Evolutionary conservation across 1,140 invertebrate genomes (phyloP).

Genomic region (Drosophila kikkawai): DNA sequence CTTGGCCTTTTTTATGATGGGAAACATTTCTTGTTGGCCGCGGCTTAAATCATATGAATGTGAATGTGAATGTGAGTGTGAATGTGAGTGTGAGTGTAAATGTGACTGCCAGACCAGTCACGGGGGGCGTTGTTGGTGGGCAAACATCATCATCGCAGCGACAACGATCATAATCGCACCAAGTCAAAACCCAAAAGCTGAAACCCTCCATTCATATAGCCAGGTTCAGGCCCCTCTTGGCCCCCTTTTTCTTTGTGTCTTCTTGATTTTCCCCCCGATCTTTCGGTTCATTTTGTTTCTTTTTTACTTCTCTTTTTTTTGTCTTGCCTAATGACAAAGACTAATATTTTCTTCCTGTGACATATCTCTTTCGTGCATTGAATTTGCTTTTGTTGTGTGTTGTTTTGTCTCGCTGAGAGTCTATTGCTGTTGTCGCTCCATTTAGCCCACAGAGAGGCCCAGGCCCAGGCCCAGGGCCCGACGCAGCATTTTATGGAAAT

Average conservation of each 20-base stretch:
- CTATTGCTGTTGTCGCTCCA: constrained; percentile 60
- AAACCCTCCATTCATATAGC: constrained; percentile 39
- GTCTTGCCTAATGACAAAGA: constrained; percentile 84
- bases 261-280: constrained; percentile 21
- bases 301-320: constrained; percentile 56
- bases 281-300: constrained; percentile 13
- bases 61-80: constrained; percentile 27
- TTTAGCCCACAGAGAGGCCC: constrained; percentile 41
- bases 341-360: constrained; percentile 85
- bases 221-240: constrained; percentile 2
- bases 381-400: constrained; percentile 63
- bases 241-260: constrained; percentile 12
- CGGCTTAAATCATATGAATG: constrained; percentile 77
- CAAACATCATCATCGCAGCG: constrained; percentile 65
- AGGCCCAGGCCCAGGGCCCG: constrained; percentile 17
- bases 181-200: constrained; percentile 12
- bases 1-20: constrained; percentile 75
- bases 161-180: constrained; percentile 40
- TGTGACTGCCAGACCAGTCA: constrained; percentile 43
- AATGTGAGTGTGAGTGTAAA: constrained; percentile 38
- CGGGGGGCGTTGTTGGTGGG: constrained; percentile 75
- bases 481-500: constrained; percentile 81
- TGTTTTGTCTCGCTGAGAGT: constrained; percentile 42
- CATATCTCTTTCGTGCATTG: constrained; percentile 78
- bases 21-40: constrained; percentile 70